Evolutionary conservation across 2,113 vertebrate species (phyloP).

Genomic region (Gymnobelideus leadbeateri): DNA sequence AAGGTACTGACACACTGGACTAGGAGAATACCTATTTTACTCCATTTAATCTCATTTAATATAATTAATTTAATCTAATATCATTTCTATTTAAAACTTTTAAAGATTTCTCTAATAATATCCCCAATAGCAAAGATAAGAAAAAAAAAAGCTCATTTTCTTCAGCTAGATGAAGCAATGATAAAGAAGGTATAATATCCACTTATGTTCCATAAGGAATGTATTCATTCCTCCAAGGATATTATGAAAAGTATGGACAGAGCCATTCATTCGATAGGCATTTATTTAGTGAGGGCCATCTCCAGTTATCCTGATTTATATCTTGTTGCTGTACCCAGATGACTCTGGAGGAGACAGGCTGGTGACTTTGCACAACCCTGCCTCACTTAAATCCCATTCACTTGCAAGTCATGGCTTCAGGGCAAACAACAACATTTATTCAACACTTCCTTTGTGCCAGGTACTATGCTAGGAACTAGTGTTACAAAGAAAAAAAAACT

Average conservation of each 20-base stretch:
- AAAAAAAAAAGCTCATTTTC: neutral
- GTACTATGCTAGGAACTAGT: neutral
- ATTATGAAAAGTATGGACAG: neutral
- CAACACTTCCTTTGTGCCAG: neutral
- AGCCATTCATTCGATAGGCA: neutral
- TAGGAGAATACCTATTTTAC: neutral
- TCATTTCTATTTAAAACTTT: neutral
- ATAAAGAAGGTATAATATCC: constrained; percentile 25
- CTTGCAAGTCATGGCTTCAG: too few species aligned
- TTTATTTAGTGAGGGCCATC: neutral
- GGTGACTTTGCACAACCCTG: too few species aligned
- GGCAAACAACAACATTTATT: too few species aligned
- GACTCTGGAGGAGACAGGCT: too few species aligned
- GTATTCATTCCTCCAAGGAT: neutral
- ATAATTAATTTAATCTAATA: neutral
- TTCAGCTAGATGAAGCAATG: constrained; percentile 32
- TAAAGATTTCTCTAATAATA: neutral
- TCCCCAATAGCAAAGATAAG: constrained; percentile 27
- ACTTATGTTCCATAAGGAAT: neutral
- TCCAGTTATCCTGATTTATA: too few species aligned
- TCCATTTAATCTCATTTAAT: neutral
- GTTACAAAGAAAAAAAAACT: neutral
- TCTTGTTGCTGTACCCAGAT: too few species aligned
- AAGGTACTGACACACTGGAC: neutral
- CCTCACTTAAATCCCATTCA: too few species aligned